These are phyloP conservation scores for Callimorpha dominula DNA, from an alignment of 2,888 invertebrate genomes.

Conservation along the genomic window DNA sequence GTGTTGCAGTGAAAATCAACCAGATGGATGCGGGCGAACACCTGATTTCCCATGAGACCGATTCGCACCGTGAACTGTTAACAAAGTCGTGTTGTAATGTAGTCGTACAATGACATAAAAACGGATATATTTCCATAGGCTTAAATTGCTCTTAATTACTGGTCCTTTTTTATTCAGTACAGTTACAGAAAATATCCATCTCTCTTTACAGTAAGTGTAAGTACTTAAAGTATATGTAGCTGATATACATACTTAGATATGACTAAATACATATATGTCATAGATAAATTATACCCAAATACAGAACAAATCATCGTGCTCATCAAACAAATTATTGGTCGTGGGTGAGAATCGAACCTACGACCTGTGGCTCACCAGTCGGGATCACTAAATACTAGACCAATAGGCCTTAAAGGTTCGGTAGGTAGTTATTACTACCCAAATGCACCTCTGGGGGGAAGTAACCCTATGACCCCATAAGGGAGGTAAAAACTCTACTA, in stretches of 20 bases:
- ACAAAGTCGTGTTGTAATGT: constrained; percentile 26
- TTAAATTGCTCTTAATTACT: neutral
- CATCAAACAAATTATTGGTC: no score
- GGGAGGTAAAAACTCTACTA: neutral
- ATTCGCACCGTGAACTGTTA: constrained; percentile 60
- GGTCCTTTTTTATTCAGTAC: no score
- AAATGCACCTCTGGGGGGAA: neutral
- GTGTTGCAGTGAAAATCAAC: constrained; percentile 8
- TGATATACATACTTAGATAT: no score
- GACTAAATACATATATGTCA: no score
- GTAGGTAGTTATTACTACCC: neutral
- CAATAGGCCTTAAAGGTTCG: neutral
- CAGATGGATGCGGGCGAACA: constrained; percentile 28
- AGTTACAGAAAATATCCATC: no score
- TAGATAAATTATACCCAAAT: no score
- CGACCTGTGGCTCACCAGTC: no score
- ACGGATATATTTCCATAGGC: neutral
- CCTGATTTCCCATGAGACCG: constrained; percentile 78
- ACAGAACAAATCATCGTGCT: no score
- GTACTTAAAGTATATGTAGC: no score
- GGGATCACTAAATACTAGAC: no score
- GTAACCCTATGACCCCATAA: neutral
- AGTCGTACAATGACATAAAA: constrained; percentile 9
- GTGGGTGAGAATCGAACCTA: no score
- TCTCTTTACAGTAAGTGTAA: no score